Conservation (phyloP, 2,113 vertebrate genomes). For the Climacteris rufus region DNA sequence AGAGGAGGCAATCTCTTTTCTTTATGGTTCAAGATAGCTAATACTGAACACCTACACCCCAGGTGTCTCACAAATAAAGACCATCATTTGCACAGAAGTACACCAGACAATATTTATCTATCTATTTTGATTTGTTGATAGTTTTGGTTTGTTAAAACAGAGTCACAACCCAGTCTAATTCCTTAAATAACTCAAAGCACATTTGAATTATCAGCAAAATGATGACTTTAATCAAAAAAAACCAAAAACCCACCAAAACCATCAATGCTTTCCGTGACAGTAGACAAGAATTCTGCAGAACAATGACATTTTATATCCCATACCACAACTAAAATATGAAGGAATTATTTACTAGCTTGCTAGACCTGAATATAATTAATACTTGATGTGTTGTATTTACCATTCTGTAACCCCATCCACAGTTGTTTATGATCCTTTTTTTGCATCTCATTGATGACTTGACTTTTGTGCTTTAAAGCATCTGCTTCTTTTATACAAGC, state of each 20-base stretch:
- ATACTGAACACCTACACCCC: not conserved
- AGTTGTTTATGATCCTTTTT: slow-evolving; percentile 99
- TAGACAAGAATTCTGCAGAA: not conserved
- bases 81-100: not conserved
- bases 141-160: not conserved
- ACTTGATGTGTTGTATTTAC: slow-evolving; percentile 66
- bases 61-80: not conserved
- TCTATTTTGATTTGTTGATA: not conserved
- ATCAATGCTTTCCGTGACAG: not conserved
- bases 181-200: not conserved
- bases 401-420: slow-evolving; percentile 99
- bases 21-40: not conserved
- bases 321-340: not conserved
- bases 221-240: not conserved
- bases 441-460: slow-evolving; percentile 99
- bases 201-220: not conserved
- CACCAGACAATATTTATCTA: not conserved
- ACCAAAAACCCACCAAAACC: not conserved
- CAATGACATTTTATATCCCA: not conserved
- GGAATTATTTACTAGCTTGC: not conserved
- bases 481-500: slow-evolving; percentile 98
- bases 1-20: not conserved
- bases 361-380: not conserved
- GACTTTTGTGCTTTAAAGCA: slow-evolving; percentile 97
- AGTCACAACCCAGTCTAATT: not conserved